Percentiles rank a stretch among this genome's conserved stretches.
Evolutionary conservation across 2,797 vertebrate genomes (phyloP).

Genomic region (Eurystomus glaucurus): DNA sequence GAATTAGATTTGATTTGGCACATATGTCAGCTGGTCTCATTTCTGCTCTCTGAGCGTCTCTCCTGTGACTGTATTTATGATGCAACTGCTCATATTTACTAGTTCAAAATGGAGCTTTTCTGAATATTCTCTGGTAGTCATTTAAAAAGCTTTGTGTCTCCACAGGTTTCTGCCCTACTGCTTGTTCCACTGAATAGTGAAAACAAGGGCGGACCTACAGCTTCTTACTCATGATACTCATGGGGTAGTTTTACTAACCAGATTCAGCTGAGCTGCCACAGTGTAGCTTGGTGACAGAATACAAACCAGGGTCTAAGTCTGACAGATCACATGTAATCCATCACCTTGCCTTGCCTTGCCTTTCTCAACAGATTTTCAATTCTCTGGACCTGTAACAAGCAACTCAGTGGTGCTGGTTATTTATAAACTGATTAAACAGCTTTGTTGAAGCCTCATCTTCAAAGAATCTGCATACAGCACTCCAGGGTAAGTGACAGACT

Average conservation of each 20-base stretch:
- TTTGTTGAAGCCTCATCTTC: neutral
- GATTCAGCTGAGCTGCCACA: neutral
- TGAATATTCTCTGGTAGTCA: neutral
- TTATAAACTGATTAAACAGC: neutral
- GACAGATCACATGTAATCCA: neutral
- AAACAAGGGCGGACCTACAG: neutral
- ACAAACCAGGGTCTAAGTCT: neutral
- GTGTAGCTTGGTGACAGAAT: neutral
- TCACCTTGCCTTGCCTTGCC: neutral
- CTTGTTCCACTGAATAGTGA: neutral
- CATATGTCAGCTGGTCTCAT: conserved; percentile 8
- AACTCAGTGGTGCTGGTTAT: neutral
- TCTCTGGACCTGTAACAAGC: neutral
- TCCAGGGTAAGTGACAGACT: neutral
- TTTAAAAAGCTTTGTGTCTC: neutral
- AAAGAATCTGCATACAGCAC: neutral
- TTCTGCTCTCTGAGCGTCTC: neutral
- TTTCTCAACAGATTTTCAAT: neutral
- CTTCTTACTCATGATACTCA: neutral
- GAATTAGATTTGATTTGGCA: neutral
- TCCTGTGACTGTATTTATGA: neutral
- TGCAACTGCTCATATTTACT: neutral
- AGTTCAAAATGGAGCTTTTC: neutral
- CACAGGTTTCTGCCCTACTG: neutral
- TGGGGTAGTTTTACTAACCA: neutral